A percentile compares a stretch with the other conserved stretches of the same genome.
phyloP scores from a whole-genome alignment of 2,888 invertebrate species.

The Pollenia labialis region DNA sequence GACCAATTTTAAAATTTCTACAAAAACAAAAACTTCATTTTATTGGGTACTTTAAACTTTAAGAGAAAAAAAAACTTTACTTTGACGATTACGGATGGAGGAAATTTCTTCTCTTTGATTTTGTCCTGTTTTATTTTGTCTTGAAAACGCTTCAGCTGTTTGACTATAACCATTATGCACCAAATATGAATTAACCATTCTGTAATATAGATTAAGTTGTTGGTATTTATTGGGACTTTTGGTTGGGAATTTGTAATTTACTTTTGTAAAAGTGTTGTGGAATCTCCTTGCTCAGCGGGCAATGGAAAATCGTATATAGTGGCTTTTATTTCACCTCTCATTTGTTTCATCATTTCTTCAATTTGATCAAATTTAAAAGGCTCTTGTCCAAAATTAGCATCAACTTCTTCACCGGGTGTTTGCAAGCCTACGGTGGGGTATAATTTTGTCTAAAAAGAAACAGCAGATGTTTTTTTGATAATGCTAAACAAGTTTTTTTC shows the following conservation, averaged over 20 bases:
- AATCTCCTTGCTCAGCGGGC: slow-evolving; percentile 94
- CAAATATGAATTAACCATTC: slow-evolving; percentile 98
- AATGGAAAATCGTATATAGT: slow-evolving; percentile 95
- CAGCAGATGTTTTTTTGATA: neutral
- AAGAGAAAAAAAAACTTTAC: slow-evolving; percentile 85
- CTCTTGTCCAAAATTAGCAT: slow-evolving; percentile 99
- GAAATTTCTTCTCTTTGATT: slow-evolving; percentile 95
- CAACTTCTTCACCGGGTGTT: slow-evolving; percentile 98
- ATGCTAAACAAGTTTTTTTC: neutral
- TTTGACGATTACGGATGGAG: slow-evolving; percentile 98
- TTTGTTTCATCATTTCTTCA: slow-evolving; percentile 97
- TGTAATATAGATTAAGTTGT: slow-evolving; percentile 83
- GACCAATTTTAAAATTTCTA: slow-evolving; percentile 96
- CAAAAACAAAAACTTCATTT: slow-evolving; percentile 75
- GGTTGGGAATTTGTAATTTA: slow-evolving; percentile 79
- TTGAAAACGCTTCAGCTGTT: slow-evolving; percentile 97
- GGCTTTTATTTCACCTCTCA: slow-evolving; percentile 91
- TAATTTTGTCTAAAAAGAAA: slow-evolving; percentile 90
- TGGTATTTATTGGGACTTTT: neutral
- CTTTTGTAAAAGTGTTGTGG: slow-evolving; percentile 97
- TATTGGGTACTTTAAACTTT: neutral
- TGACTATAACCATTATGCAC: slow-evolving; percentile 99
- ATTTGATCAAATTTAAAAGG: slow-evolving; percentile 98
- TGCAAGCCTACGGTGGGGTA: slow-evolving; percentile 99
- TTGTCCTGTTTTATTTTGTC: slow-evolving; percentile 90